phyloP scores from a whole-genome alignment of 2,888 invertebrate genomes.

The Drosophila villosipedis region DNA sequence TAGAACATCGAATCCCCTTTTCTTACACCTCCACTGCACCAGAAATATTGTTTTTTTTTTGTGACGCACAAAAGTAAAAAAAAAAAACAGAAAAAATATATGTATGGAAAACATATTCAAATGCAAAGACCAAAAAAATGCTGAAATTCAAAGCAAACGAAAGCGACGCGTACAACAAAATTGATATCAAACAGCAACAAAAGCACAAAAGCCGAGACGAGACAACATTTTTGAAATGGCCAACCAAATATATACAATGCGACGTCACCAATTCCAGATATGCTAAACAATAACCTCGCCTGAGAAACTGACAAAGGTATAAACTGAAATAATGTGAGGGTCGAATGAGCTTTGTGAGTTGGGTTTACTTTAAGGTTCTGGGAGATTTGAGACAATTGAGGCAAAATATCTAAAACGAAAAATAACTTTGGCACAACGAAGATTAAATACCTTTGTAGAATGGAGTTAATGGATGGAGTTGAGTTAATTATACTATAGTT shows the following conservation, averaged over 20 bases:
- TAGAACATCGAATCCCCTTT: constrained; percentile 30
- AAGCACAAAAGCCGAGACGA: background rate
- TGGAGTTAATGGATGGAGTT: background rate
- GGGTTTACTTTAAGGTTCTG: background rate
- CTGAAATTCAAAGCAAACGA: constrained; percentile 17
- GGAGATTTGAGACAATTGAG: background rate
- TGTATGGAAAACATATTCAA: constrained; percentile 22
- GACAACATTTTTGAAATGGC: constrained; percentile 4
- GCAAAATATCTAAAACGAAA: background rate
- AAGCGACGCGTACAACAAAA: constrained; percentile 12
- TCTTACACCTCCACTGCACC: background rate
- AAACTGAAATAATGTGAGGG: background rate
- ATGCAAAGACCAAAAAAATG: constrained; percentile 16
- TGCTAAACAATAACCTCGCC: constrained; percentile 41
- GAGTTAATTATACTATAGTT: background rate
- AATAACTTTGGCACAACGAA: background rate
- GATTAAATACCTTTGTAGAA: background rate
- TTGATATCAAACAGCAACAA: constrained; percentile 28
- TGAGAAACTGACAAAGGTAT: background rate
- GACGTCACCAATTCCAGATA: constrained; percentile 36
- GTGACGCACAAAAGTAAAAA: constrained; percentile 3
- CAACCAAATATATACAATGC: constrained; percentile 8
- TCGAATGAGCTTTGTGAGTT: background rate
- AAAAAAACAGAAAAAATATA: background rate
- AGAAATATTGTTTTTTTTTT: constrained; percentile 32